These are phyloP conservation scores for Caenorhabditis japonica DNA, from an alignment of 2,888 invertebrate species.

Conservation along the genomic window DNA sequence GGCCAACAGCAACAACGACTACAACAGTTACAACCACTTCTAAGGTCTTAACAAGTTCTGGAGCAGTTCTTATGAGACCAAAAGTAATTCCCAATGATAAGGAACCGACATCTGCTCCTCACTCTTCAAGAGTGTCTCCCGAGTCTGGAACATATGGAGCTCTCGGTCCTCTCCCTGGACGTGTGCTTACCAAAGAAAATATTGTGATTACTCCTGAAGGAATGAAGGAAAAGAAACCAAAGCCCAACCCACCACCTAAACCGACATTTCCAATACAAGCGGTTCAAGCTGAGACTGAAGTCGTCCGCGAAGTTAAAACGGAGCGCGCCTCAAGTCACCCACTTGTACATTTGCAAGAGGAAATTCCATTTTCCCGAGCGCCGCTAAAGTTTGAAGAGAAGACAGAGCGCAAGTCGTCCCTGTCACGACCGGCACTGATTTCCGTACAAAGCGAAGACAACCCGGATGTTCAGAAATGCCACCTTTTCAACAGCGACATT, in stretches of 20 bases:
- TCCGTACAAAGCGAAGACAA: slow-evolving; percentile 75
- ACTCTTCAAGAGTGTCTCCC: slow-evolving; percentile 50
- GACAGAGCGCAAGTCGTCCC: slow-evolving; percentile 43
- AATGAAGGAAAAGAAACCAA: slow-evolving; percentile 57
- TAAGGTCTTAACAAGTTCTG: slow-evolving; percentile 60
- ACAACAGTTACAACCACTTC: slow-evolving; percentile 46
- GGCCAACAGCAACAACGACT: slow-evolving; percentile 12
- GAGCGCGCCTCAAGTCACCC: slow-evolving; percentile 51
- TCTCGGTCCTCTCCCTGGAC: slow-evolving; percentile 71
- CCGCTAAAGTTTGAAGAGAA: slow-evolving; percentile 46
- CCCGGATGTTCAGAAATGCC: slow-evolving; percentile 71
- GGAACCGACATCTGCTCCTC: slow-evolving; percentile 11
- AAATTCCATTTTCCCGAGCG: slow-evolving; percentile 50
- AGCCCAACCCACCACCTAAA: slow-evolving; percentile 74
- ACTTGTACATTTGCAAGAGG: slow-evolving; percentile 59
- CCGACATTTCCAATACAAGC: slow-evolving; percentile 55
- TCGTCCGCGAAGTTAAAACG: slow-evolving; percentile 33
- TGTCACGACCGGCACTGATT: slow-evolving; percentile 68
- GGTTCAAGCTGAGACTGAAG: slow-evolving; percentile 31
- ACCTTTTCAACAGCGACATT: slow-evolving; percentile 70
- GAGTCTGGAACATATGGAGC: slow-evolving; percentile 67
- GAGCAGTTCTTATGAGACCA: slow-evolving; percentile 63
- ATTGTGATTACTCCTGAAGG: slow-evolving; percentile 73
- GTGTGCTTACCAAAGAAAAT: slow-evolving; percentile 70
- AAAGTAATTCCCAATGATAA: slow-evolving; percentile 60